Evolutionary conservation across 2,113 vertebrate genomes (phyloP), one percentile per base, ranked within the genome.

Genomic region (Phoenicopterus ruber): DNA sequence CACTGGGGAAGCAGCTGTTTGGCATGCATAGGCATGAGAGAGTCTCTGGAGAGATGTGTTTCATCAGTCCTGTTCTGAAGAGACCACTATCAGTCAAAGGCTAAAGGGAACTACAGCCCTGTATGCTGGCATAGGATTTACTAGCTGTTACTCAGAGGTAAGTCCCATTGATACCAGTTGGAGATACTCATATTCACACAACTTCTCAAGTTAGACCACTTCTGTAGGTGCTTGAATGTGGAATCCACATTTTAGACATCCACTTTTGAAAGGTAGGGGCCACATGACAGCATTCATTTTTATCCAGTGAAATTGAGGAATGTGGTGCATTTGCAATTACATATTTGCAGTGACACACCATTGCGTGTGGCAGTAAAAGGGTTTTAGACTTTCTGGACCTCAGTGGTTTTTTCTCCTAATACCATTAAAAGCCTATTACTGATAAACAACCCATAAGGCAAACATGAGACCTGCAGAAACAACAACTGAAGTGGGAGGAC

Each of bases 391-490:
- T 94, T 47, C 47, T 71, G 63, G 29, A 85, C 9, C 79, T 74
- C 63, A 81, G 42, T 92, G 59, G 16, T 18, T 92, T 95, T 54
- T 71, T 38, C 52, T 90, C 8, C 47, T 57, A 74, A 76, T n/a
- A 52, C 55, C 61, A 86, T 93, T 89, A 87, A 89, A 94, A 95
- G 25, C 52, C 80, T 84, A 13, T 87, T 93, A 91, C 94, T 91
- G 88, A n/a, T n/a, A 72, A 88, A 79, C 40, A 86, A 70, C 77
- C 66, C 55, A 32, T 44, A 50, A 94, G 44, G 44, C 82, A 94
- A 94, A 71, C 74, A 91, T 81, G 57, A 93, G 66, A 79, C 69
- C 26, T 13, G 3, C 59, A 67, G 76, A 74, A 94, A 76, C 50
- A 95, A 81, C 78, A 85, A 34, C 85, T 86, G 24, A 95, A 94